A percentile compares a stretch with the other conserved stretches of the same genome.
These are phyloP conservation scores for Drosophila colorata DNA, from an alignment of 2,888 invertebrate genomes.

Conservation along the genomic window DNA sequence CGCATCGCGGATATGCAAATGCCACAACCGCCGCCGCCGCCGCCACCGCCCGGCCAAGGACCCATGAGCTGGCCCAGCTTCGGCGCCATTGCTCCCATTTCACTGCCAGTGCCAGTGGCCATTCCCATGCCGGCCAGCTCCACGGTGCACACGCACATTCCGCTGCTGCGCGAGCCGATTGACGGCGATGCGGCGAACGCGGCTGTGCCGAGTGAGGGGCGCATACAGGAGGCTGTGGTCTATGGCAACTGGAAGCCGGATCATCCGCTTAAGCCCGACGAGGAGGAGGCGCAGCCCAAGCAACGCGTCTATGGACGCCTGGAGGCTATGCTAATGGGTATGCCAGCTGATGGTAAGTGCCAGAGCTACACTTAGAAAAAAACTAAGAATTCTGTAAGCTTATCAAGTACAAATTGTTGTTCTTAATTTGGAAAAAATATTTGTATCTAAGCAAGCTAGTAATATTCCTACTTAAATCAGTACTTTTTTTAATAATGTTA, in stretches of 20 bases:
- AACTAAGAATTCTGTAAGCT: too few species aligned
- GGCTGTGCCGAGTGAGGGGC: constrained; percentile 27
- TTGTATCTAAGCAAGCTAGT: too few species aligned
- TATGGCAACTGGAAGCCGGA: constrained; percentile 82
- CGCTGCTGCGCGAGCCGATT: constrained; percentile 56
- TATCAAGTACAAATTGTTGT: too few species aligned
- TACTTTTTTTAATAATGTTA: too few species aligned
- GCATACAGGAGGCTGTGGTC: constrained; percentile 68
- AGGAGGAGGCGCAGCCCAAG: constrained; percentile 39
- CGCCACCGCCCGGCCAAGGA: constrained; percentile 13
- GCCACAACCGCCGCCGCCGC: constrained; percentile 23
- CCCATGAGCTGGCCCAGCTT: constrained; percentile 45
- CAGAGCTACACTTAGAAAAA: background rate
- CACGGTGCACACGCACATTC: constrained; percentile 70
- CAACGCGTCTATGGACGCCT: constrained; percentile 61
- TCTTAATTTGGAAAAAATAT: too few species aligned
- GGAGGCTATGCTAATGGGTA: constrained; percentile 72
- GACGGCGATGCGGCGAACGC: constrained; percentile 7
- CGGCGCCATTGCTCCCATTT: constrained; percentile 15
- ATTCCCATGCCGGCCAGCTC: constrained; percentile 47
- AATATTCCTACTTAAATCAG: too few species aligned
- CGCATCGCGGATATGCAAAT: constrained; percentile 63
- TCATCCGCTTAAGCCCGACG: constrained; percentile 64
- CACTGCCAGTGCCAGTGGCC: constrained; percentile 12
- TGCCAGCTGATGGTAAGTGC: constrained; percentile 60